Evolutionary conservation across 2,888 invertebrate genomes (phyloP), one percentile per base, ranked within the genome.

Genomic region (Drosophila planitibia): DNA sequence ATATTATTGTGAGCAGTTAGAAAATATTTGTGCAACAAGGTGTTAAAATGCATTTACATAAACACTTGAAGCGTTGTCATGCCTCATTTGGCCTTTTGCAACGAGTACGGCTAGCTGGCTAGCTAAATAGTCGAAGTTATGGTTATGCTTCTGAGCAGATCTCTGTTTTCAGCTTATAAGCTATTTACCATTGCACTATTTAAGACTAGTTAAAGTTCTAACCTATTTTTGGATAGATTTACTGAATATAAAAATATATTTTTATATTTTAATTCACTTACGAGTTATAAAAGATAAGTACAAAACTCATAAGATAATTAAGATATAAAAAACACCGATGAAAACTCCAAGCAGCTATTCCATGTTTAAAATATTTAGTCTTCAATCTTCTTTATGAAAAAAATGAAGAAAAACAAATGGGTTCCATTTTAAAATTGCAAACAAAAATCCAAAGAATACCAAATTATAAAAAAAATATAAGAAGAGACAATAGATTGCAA

Each of bases 41-140:
- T 92, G 92, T 92, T 91, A 92, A 90, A 92, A 91, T 90, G 83
- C 90, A 92, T 92, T 92, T 92, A 80, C 91, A 92, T 92, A 91
- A 91, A 85, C 89, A 91, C 90, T 88, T 89, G 82, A 79, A 72
- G 83, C 83, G 70, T 83, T 84, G 87, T 90, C 91, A 85, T 70
- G 79, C 71, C 85, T 76, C 83, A 79, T 87, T 82, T 69, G 74
- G 66, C 39, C 71, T 74, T 53, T 68, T 28, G 53, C 58, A 41
- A 54, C n/a, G 16, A 41, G 47, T 14, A 4, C 19, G 35, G 32
- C 59, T 59, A 52, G 25, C 28, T 3, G 33, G 19, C 39, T 22
- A 44, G 28, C 30, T 52, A 58, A 44, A 47, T 62, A 55, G 61
- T 47, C 37, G 14, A 0, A 30, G 39, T 30, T 28, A n/a, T n/a